Evolutionary conservation across 2,797 vertebrate species (phyloP).

Genomic region (Taeniopygia guttata): DNA sequence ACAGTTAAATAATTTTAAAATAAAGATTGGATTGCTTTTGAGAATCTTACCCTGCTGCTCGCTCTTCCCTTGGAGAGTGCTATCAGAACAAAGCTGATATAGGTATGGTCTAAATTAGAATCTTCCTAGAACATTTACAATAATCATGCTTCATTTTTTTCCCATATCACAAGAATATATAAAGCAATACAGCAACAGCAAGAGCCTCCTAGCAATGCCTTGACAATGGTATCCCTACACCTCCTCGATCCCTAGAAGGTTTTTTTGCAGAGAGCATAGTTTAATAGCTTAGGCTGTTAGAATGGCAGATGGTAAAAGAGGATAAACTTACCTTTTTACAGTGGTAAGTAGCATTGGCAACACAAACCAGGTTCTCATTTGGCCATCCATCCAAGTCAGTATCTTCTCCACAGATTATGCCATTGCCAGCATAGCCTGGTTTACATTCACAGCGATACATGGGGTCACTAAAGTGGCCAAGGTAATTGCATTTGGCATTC

Average conservation of each 20-base stretch:
- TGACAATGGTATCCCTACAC: neutral
- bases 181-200: neutral
- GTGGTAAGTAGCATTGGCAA: conserved; percentile 98
- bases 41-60: neutral
- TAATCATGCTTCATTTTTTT: neutral
- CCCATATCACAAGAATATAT: neutral
- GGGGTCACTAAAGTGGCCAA: conserved; percentile 91
- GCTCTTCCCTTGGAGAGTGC: neutral
- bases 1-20: neutral
- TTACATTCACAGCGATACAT: conserved; percentile 98
- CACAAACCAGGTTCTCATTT: conserved; percentile 87
- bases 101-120: neutral
- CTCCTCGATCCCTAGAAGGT: neutral
- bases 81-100: neutral
- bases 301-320: neutral
- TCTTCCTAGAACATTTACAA: neutral
- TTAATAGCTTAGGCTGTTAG: neutral
- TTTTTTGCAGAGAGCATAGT: neutral
- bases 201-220: neutral
- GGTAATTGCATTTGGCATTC: conserved; percentile 96
- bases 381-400: conserved; percentile 97
- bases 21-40: neutral
- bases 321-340: conserved; percentile 89
- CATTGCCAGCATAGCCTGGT: conserved; percentile 97
- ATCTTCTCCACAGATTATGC: conserved; percentile 95